Percentiles rank a stretch among this genome's conserved stretches.
These are phyloP conservation scores for Enteromius thamalakanensis DNA, from an alignment of 2,797 vertebrate genomes.

Conservation along the genomic window DNA sequence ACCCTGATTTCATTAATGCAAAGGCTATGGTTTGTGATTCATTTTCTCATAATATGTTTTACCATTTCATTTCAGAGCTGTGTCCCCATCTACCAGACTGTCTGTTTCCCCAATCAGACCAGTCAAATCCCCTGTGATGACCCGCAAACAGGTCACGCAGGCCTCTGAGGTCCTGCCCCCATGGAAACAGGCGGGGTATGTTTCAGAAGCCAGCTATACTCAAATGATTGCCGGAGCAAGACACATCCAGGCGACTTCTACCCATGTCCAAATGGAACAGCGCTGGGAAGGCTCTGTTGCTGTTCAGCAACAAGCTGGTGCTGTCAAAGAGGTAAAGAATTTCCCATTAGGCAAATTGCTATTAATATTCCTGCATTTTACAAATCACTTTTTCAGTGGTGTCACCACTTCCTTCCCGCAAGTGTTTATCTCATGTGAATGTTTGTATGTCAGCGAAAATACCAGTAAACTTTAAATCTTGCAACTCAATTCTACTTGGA, in stretches of 20 bases:
- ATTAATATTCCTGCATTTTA: slow-evolving; percentile 27
- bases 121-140: slow-evolving; percentile 88
- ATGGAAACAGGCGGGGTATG: slow-evolving; percentile 89
- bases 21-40: not conserved
- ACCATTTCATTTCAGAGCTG: slow-evolving; percentile 75
- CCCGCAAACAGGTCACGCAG: slow-evolving; percentile 77
- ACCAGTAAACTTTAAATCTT: slow-evolving; percentile 26
- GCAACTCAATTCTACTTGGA: slow-evolving; percentile 58
- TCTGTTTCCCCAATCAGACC: slow-evolving; percentile 93
- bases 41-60: not conserved
- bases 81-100: slow-evolving; percentile 88
- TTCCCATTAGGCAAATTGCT: not conserved
- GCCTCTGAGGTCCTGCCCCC: slow-evolving; percentile 88
- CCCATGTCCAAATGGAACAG: slow-evolving; percentile 81
- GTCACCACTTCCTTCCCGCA: not conserved
- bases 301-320: slow-evolving; percentile 71
- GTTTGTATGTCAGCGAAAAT: slow-evolving; percentile 5
- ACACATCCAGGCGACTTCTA: slow-evolving; percentile 71
- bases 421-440: not conserved
- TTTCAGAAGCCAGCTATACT: slow-evolving; percentile 80
- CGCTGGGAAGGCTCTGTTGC: slow-evolving; percentile 79
- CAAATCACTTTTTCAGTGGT: not conserved
- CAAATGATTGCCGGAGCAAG: slow-evolving; percentile 75
- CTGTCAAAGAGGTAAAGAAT: slow-evolving; percentile 81
- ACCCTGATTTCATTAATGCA: not conserved